Conservation (phyloP, 2,888 invertebrate genomes). For the Pilophorus perplexus region DNA sequence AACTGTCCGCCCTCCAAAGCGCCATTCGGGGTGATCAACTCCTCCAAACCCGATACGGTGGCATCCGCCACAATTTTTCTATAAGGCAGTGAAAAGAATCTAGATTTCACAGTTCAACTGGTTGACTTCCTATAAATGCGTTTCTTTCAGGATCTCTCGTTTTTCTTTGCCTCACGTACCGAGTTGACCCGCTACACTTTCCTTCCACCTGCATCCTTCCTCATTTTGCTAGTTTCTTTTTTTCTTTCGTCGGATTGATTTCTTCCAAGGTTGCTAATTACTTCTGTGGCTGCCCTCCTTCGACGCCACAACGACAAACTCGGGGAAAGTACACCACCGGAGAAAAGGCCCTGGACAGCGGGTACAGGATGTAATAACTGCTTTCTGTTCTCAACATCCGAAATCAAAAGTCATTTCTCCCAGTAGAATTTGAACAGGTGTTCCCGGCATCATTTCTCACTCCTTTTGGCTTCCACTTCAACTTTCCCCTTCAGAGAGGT, state of each 20-base stretch:
- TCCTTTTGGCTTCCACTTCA: too few species aligned
- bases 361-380: too few species aligned
- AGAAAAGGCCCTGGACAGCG: too few species aligned
- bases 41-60: not conserved
- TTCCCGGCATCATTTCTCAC: too few species aligned
- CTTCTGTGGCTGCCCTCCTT: too few species aligned
- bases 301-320: too few species aligned
- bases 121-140: slow-evolving; percentile 15
- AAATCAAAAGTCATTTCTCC: too few species aligned
- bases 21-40: not conserved
- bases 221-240: not conserved
- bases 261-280: too few species aligned
- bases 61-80: slow-evolving; percentile 17
- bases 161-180: slow-evolving; percentile 19
- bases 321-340: too few species aligned
- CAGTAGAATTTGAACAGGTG: too few species aligned
- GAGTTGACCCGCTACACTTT: slow-evolving; percentile 27
- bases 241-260: not conserved
- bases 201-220: slow-evolving; percentile 15
- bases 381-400: too few species aligned
- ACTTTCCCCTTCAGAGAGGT: too few species aligned
- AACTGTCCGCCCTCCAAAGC: not conserved
- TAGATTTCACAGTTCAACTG: slow-evolving; percentile 2
- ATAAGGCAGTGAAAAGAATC: slow-evolving; percentile 16
- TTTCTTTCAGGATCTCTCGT: slow-evolving; percentile 4